A percentile compares a stretch with the other conserved stretches of the same genome.
Conservation (phyloP, 2,113 vertebrate genomes). For the Perca schrenkii region DNA sequence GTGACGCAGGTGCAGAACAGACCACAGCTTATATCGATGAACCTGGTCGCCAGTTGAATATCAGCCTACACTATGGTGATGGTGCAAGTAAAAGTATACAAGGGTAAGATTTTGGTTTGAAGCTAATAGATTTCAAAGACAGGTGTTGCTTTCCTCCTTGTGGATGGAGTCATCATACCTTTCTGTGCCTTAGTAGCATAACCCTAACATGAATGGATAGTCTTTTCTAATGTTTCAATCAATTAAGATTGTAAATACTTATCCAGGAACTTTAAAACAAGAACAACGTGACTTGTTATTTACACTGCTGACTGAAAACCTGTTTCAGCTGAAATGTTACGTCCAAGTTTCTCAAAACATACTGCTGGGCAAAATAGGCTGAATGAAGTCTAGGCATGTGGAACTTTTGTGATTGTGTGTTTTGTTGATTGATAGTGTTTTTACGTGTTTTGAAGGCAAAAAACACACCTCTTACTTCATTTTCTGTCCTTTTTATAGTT, state of each 20-base stretch:
- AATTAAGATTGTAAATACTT: background rate
- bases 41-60: slow-evolving; percentile 6
- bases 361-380: background rate
- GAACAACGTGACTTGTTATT: background rate
- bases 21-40: slow-evolving; percentile 41
- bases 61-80: slow-evolving; percentile 4
- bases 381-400: slow-evolving; percentile 37
- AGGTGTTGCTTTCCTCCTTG: background rate
- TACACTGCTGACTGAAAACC: slow-evolving; percentile 6
- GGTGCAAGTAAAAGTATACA: background rate
- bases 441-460: slow-evolving; percentile 39
- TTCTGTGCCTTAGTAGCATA: background rate
- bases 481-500: slow-evolving; percentile 1
- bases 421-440: slow-evolving; percentile 55
- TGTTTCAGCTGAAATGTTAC: slow-evolving; percentile 19
- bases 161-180: background rate
- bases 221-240: background rate
- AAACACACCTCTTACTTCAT: slow-evolving; percentile 8
- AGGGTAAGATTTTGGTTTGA: background rate
- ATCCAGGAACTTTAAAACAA: background rate
- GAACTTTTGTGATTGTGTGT: slow-evolving; percentile 32
- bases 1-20: slow-evolving; percentile 37
- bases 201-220: background rate
- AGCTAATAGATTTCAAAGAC: background rate
- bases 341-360: slow-evolving; percentile 8